Evolutionary conservation across 2,797 vertebrate species (phyloP), one percentile per base, ranked within the genome.

Genomic region (Calcarius lapponicus): DNA sequence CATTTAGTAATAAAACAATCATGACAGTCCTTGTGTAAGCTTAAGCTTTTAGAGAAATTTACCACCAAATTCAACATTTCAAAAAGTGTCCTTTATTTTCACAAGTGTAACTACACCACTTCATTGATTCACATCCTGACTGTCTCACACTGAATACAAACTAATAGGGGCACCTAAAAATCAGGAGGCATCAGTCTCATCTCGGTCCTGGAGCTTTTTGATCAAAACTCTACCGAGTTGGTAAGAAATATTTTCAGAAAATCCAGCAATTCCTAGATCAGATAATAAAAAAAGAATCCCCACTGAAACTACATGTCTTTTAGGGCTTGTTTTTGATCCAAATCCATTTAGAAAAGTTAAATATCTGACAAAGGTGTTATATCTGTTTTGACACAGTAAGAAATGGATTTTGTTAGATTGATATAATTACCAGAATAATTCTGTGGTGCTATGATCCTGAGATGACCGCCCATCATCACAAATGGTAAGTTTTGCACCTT

Each of bases 1-100:
- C 75, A 91, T 1, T 86, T 62, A 83, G 32, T 91, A 88, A 78
- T 92, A 74, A 95, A 93, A 89, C 50, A 91, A 54, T 74, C 61
- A 45, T 76, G 65, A 45, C 53, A 78, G 65, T 58, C 36, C 36
- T 83, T 69, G 43, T 62, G 53, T 56, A 83, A 89, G 32, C n/a
- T 65, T 79, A 86, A 89, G 29, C 54, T 90, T 93, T 86, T 45
- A 81, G 21, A 87, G 36, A 70, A 84, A 92, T 86, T 88, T 78
- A 89, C 54, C 69, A 86, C 65, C 54, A 86, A 87, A 85, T 83
- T 85, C 65, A 72, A 15, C 43, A 36, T 78, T 87, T 45, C 11
- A 62, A 65, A 84, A 91, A 60, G 1, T 5, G 16, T 43, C 28
- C 34, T 80, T 85, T 80, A 78, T 78, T 83, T 94, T 88, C 88